phyloP scores from a whole-genome alignment of 2,888 invertebrate species.

The Teinopalpus imperialis region DNA sequence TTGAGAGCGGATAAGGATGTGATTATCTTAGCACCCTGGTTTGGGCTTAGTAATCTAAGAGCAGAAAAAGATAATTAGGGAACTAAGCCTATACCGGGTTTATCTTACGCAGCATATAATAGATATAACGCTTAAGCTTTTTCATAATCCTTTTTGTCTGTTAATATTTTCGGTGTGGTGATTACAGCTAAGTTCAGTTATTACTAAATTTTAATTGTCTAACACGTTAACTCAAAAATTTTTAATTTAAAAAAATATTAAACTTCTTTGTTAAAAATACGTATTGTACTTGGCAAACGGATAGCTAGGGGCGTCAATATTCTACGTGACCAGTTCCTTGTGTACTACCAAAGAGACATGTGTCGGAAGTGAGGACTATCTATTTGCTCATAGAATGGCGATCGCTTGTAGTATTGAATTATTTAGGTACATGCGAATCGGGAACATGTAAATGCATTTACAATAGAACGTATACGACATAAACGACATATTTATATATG shows the following conservation, averaged over 20 bases:
- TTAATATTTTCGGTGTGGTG: neutral
- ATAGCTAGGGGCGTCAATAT: conserved; percentile 78
- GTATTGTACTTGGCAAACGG: conserved; percentile 65
- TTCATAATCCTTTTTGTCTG: neutral
- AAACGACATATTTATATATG: too few relatives aligned
- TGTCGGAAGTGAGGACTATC: conserved; percentile 80
- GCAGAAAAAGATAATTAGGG: too few relatives aligned
- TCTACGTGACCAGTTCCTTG: conserved; percentile 77
- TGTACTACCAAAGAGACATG: conserved; percentile 74
- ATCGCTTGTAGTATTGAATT: conserved; percentile 59
- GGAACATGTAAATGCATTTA: conserved; percentile 25
- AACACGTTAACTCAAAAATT: neutral
- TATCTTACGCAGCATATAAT: neutral
- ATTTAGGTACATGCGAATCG: conserved; percentile 57
- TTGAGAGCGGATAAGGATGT: too few relatives aligned
- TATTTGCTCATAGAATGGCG: conserved; percentile 74
- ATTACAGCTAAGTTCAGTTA: too few relatives aligned
- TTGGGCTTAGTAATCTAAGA: too few relatives aligned
- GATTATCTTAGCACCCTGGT: too few relatives aligned
- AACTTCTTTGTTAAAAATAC: conserved; percentile 43
- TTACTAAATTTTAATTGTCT: neutral
- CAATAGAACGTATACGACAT: conserved; percentile 8
- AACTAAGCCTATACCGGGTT: too few relatives aligned
- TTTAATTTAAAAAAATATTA: conserved; percentile 51
- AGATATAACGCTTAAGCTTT: too few relatives aligned